Evolutionary conservation across 2,113 vertebrate species (phyloP).

Genomic region (Podarcis raffonei): DNA sequence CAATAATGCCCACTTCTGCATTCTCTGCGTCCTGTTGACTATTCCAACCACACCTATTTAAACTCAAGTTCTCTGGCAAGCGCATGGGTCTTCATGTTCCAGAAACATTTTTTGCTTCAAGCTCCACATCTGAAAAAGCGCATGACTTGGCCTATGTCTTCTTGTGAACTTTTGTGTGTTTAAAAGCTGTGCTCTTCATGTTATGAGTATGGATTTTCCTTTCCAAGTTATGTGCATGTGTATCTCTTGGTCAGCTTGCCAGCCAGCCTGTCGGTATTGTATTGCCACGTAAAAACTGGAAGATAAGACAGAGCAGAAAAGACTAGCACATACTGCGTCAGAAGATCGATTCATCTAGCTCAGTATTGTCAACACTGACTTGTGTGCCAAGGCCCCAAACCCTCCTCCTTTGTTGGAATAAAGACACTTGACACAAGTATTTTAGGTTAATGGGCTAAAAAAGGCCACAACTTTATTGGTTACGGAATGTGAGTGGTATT

Average conservation of each 20-base stretch:
- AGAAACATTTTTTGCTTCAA: slow-evolving; percentile 60
- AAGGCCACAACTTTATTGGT: too few species aligned
- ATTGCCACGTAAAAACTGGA: slow-evolving; percentile 56
- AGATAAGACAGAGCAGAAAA: slow-evolving; percentile 28
- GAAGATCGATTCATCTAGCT: too few species aligned
- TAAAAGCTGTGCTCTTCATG: slow-evolving; percentile 53
- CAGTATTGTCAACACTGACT: too few species aligned
- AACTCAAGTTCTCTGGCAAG: slow-evolving; percentile 66
- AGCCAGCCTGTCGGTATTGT: slow-evolving; percentile 70
- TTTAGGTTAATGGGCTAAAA: too few species aligned
- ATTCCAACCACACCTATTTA: slow-evolving; percentile 65
- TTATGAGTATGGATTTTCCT: slow-evolving; percentile 76
- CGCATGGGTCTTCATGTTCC: slow-evolving; percentile 51
- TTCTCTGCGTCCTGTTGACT: slow-evolving; percentile 54
- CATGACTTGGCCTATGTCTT: slow-evolving; percentile 77
- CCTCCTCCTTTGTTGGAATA: too few species aligned
- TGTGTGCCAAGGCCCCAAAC: too few species aligned
- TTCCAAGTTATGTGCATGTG: slow-evolving; percentile 63
- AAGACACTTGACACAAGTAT: too few species aligned
- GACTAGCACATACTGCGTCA: too few species aligned
- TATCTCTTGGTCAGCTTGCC: slow-evolving; percentile 75
- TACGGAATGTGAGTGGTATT: too few species aligned
- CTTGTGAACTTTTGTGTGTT: slow-evolving; percentile 53
- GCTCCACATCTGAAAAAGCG: slow-evolving; percentile 73
- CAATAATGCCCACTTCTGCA: slow-evolving; percentile 63